Evolutionary conservation across 2,888 invertebrate species (phyloP).

Genomic region (Eupithecia insigniata): DNA sequence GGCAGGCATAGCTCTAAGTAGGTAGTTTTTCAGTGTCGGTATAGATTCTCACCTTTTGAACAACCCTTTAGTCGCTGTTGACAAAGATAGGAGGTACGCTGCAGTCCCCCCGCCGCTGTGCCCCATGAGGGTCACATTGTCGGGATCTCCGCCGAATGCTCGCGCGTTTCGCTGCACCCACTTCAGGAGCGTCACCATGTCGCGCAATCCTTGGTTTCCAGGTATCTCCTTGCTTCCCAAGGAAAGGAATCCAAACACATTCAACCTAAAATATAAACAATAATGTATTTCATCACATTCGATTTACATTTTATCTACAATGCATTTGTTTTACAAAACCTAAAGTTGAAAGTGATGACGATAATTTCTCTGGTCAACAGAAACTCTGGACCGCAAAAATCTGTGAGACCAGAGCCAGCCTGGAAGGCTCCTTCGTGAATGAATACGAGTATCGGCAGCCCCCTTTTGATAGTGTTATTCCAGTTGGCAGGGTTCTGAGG

Average conservation of each 20-base stretch:
- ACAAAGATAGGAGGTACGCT: slow-evolving; percentile 61
- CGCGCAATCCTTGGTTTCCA: slow-evolving; percentile 69
- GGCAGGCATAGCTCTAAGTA: background rate
- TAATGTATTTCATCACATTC: background rate
- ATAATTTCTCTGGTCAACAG: slow-evolving; percentile 47
- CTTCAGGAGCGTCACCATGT: slow-evolving; percentile 60
- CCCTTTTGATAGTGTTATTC: slow-evolving; percentile 34
- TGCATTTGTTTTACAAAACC: slow-evolving; percentile 42
- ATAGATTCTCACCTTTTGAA: slow-evolving; percentile 52
- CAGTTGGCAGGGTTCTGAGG: background rate
- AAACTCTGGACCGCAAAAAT: slow-evolving; percentile 48
- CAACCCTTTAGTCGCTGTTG: slow-evolving; percentile 57
- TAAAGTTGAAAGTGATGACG: slow-evolving; percentile 59
- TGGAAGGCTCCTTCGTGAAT: slow-evolving; percentile 40
- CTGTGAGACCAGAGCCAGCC: slow-evolving; percentile 37
- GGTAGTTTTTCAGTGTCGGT: background rate
- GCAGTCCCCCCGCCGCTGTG: slow-evolving; percentile 65
- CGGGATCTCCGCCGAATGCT: slow-evolving; percentile 66
- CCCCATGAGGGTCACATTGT: slow-evolving; percentile 64
- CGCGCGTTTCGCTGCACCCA: slow-evolving; percentile 66
- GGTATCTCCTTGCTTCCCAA: slow-evolving; percentile 60
- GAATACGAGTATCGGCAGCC: slow-evolving; percentile 36
- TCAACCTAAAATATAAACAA: slow-evolving; percentile 41
- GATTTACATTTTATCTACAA: background rate
- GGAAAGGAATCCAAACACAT: slow-evolving; percentile 19